Percentiles rank a stretch among this genome's conserved stretches.
Evolutionary conservation across 1,140 invertebrate species (phyloP).

Genomic region (Odontomachus brunneus): DNA sequence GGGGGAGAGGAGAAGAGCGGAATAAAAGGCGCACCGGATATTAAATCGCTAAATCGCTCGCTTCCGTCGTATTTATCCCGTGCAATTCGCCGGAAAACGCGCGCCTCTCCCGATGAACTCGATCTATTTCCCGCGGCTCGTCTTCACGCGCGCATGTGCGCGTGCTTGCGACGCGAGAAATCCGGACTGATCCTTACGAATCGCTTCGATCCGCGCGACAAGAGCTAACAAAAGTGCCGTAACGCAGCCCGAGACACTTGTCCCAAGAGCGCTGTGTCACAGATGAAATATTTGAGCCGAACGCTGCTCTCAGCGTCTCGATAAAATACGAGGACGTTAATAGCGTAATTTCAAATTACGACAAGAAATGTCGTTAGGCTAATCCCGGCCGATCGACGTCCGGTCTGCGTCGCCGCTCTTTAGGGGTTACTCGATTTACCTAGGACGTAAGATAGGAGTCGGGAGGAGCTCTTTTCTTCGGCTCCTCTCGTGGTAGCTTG

Average conservation of each 20-base stretch:
- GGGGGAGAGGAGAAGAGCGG: background rate
- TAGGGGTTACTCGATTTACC: constrained; percentile 16
- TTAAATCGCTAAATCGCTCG: constrained; percentile 52
- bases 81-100: constrained; percentile 32
- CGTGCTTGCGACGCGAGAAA: constrained; percentile 31
- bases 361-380: background rate
- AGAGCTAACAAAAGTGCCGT: constrained; percentile 8
- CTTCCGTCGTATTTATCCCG: constrained; percentile 29
- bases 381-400: background rate
- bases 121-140: constrained; percentile 19
- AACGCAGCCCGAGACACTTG: background rate
- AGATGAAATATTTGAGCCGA: too few relatives aligned
- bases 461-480: background rate
- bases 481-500: constrained; percentile 2
- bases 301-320: background rate
- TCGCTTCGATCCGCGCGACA: constrained; percentile 15
- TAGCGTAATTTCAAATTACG: background rate
- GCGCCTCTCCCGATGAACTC: background rate
- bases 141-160: constrained; percentile 11
- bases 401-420: background rate
- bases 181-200: constrained; percentile 32
- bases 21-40: constrained; percentile 7
- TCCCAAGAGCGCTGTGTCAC: background rate
- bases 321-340: background rate
- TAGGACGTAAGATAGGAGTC: background rate